Evolutionary conservation across 1,140 invertebrate genomes (phyloP).

Genomic region (Anoplophora glabripennis): DNA sequence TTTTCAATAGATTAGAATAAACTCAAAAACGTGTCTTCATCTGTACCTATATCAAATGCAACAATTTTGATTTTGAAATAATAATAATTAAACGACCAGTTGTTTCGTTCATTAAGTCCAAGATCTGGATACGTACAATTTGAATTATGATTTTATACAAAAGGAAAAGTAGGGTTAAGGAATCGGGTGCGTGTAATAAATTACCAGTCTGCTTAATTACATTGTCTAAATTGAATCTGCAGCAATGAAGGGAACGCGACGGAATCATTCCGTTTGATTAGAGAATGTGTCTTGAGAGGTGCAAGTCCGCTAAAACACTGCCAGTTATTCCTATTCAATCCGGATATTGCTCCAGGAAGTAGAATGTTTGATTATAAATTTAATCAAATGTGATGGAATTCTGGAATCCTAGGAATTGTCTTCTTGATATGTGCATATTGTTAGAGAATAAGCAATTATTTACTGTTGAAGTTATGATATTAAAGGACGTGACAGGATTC

Average conservation of each 20-base stretch:
- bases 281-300: neutral
- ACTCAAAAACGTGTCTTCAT: too few relatives aligned
- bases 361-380: slow-evolving; percentile 4
- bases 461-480: too few relatives aligned
- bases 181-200: neutral
- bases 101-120: too few relatives aligned
- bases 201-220: slow-evolving; percentile 3
- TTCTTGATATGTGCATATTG: too few relatives aligned
- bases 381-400: neutral
- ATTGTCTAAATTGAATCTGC: slow-evolving; percentile 4
- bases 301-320: neutral
- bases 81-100: too few relatives aligned
- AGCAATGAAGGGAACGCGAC: neutral
- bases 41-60: too few relatives aligned
- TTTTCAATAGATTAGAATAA: too few relatives aligned
- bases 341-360: neutral
- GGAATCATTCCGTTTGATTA: slow-evolving; percentile 6
- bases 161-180: neutral
- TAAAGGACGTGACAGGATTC: too few relatives aligned
- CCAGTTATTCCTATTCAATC: slow-evolving; percentile 2
- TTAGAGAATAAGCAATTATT: too few relatives aligned
- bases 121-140: too few relatives aligned
- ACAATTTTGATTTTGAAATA: too few relatives aligned
- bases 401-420: too few relatives aligned
- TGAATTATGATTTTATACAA: neutral